Base-by-base conservation (phyloP, 2,113 vertebrate species). In the Geothlypis trichas region DNA sequence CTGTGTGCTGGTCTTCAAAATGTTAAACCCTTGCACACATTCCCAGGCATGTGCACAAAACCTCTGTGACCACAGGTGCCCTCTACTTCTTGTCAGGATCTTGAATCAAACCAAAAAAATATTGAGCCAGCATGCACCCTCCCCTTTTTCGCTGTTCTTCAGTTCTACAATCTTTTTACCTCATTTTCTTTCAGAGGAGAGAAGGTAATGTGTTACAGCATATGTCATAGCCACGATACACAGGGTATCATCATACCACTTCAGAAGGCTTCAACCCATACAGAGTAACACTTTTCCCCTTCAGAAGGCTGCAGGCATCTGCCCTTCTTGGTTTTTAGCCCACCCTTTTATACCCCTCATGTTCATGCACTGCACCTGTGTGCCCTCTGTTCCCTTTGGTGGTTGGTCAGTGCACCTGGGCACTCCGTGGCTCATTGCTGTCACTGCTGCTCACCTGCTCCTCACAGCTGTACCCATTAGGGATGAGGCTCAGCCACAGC, bases 1-100 rank as follows among this genome's bases (percentile, higher is more conserved):
- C 28, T 13, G 18, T 27, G 37, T 58, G 19, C 1, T 67, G 19
- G 46, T 14, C 16, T 89, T 54, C n/a, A 93, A 13, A n/a, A 15
- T 5, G 17, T 44, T 47, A 77, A 78, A 22, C 27, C 21, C 35
- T 2, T 74, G 21, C 51, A 57, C 5, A 24, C 30, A 74, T 44
- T 27, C 22, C 22, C 55, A 74, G 9, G 41, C 0, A 0, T 4
- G 4, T 1, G 5, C 19, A 68, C 33, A 84, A 80, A 74, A 86
- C 14, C 41, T 67, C 24, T 55, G 49, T 22, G 44, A 74, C 15
- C 3, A 46, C 26, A 61, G 5, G 4, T 33, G 10, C 20, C 44
- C 13, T 76, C 39, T 59, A 4, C 9, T 59, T 76, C 52, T 47
- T 9, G 1, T 41, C 30, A 65, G 24, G 5, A 47, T 47, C 61